phyloP scores from a whole-genome alignment of 2,113 vertebrate genomes.

The Hyperoodon ampullatus region DNA sequence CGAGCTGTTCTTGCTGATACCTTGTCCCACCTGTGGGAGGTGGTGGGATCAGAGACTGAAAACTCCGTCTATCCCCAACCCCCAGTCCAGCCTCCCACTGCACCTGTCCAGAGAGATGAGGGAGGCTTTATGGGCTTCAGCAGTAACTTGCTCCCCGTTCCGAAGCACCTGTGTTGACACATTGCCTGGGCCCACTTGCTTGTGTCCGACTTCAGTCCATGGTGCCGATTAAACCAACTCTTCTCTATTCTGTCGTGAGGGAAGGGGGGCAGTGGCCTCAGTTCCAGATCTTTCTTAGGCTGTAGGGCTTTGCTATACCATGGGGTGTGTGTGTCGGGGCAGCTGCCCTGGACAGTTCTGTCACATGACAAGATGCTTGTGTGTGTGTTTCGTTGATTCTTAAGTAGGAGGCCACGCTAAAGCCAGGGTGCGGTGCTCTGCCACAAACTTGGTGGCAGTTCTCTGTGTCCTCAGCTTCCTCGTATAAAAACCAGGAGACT shows the following conservation, averaged over 20 bases:
- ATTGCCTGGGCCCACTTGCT: background rate
- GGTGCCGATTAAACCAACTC: background rate
- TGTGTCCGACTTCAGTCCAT: background rate
- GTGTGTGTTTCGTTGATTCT: background rate
- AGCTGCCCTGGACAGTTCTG: too few species aligned
- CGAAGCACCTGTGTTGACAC: background rate
- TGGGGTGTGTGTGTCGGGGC: too few species aligned
- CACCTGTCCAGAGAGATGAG: background rate
- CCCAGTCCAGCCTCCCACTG: background rate
- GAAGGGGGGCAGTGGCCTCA: background rate
- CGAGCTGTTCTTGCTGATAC: background rate
- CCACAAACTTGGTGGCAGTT: background rate
- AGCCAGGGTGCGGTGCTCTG: background rate
- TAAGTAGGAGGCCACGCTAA: background rate
- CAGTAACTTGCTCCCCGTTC: background rate
- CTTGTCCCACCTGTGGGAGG: background rate
- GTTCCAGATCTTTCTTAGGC: background rate
- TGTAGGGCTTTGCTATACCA: background rate
- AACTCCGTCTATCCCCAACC: background rate
- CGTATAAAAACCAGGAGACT: background rate
- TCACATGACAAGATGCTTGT: background rate
- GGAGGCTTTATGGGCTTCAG: background rate
- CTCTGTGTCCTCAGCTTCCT: background rate
- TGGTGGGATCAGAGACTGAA: background rate
- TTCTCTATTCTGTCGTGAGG: background rate